Conservation (phyloP, 1,140 invertebrate genomes). For the Oedothorax gibbosus region DNA sequence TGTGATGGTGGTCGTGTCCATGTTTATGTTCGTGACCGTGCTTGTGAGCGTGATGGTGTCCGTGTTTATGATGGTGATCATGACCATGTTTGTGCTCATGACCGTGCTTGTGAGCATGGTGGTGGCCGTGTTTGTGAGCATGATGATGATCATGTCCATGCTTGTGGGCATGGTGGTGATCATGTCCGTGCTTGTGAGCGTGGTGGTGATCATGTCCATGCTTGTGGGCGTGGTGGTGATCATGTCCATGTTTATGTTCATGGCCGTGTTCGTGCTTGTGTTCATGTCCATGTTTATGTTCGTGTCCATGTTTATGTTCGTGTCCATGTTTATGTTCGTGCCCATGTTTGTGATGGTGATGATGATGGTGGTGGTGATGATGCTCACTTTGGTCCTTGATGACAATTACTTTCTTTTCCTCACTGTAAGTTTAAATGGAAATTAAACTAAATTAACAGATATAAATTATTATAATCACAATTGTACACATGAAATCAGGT, state of each 20-base stretch:
- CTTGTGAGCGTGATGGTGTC: conserved; percentile 11
- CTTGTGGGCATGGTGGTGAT: conserved; percentile 14
- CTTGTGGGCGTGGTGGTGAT: conserved; percentile 17
- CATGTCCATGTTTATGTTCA: neutral
- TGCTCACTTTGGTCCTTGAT: conserved; percentile 42
- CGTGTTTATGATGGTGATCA: conserved; percentile 6
- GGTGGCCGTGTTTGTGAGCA: conserved; percentile 1
- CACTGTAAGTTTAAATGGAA: conserved; percentile 7
- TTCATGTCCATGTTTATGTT: neutral
- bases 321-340: conserved; percentile 35
- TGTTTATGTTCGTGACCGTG: conserved; percentile 17
- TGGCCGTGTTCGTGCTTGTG: neutral
- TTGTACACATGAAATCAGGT: no score
- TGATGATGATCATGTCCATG: conserved; percentile 14
- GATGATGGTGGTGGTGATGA: conserved; percentile 47
- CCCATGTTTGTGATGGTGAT: conserved; percentile 47
- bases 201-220: conserved; percentile 19
- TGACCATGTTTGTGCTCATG: conserved; percentile 20
- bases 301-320: conserved; percentile 17
- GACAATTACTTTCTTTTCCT: conserved; percentile 42
- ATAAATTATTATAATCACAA: neutral
- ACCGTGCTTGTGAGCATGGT: conserved; percentile 11
- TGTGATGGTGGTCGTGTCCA: conserved; percentile 8
- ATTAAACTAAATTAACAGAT: neutral
- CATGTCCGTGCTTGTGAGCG: conserved; percentile 7